Evolutionary conservation across 2,888 invertebrate genomes (phyloP).

Genomic region (Aspidiotus rigidus): DNA sequence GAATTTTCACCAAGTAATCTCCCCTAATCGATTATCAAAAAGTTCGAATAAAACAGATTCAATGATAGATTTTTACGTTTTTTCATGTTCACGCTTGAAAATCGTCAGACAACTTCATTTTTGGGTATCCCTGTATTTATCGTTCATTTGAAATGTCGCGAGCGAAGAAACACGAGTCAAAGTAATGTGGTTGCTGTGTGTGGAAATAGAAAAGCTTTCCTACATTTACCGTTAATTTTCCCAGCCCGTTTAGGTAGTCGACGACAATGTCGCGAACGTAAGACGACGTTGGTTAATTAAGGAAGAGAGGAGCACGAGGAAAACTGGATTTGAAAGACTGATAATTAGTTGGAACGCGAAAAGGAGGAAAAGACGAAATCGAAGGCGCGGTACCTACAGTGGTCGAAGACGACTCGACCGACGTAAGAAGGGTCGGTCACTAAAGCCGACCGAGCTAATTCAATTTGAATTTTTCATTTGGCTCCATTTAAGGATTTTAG

Average conservation of each 20-base stretch:
- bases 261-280: background rate
- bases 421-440: background rate
- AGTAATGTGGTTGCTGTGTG: too few species aligned
- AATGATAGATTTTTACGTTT: too few species aligned
- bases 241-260: background rate
- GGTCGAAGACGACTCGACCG: background rate
- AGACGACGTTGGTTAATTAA: slow-evolving; percentile 1
- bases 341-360: slow-evolving; percentile 3
- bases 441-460: background rate
- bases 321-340: slow-evolving; percentile 4
- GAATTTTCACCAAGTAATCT: too few species aligned
- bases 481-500: background rate
- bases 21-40: too few species aligned
- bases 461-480: slow-evolving; percentile 4
- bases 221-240: slow-evolving; percentile 1
- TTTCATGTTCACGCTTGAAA: too few species aligned
- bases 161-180: too few species aligned
- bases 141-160: too few species aligned
- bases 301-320: background rate
- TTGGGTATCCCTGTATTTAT: too few species aligned
- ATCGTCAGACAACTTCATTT: too few species aligned
- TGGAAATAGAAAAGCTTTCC: background rate
- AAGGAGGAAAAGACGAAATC: background rate
- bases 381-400: too few species aligned
- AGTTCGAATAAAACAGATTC: too few species aligned